These are phyloP conservation scores for Porites lutea DNA, from an alignment of 64 coral and sea anemone genomes.

Conservation along the genomic window DNA sequence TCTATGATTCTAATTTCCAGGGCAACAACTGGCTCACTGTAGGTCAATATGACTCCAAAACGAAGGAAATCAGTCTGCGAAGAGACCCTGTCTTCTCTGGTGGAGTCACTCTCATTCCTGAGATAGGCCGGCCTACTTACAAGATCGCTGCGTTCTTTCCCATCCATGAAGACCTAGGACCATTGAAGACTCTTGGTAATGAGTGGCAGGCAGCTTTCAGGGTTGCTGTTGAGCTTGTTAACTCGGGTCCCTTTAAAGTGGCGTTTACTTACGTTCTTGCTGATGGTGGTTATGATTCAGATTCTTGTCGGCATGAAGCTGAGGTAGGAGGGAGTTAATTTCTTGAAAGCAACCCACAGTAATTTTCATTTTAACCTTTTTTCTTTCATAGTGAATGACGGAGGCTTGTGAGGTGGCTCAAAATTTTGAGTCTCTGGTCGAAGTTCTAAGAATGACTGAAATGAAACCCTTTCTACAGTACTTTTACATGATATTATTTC, in stretches of 20 bases:
- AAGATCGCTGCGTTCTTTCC: conserved; percentile 99
- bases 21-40: conserved; percentile 95
- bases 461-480: too few species aligned
- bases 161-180: conserved; percentile 68
- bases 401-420: too few species aligned
- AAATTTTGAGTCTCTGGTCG: too few species aligned
- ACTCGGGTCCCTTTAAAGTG: conserved; percentile 87
- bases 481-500: too few species aligned
- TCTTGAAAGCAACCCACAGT: background rate
- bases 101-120: conserved; percentile 81
- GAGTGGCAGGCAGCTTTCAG: conserved; percentile 95
- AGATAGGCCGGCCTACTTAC: conserved; percentile 89
- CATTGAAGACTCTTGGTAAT: conserved; percentile 75
- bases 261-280: conserved; percentile 83
- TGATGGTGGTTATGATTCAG: conserved; percentile 65
- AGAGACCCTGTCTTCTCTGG: conserved; percentile 91
- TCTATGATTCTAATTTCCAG: background rate
- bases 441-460: too few species aligned
- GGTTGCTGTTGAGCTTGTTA: conserved; percentile 72
- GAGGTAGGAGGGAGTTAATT: conserved; percentile 52
- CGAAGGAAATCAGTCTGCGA: conserved; percentile 77
- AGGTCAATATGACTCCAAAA: conserved; percentile 79
- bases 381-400: too few species aligned
- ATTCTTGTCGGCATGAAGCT: conserved; percentile 66
- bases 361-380: background rate